phyloP scores from a whole-genome alignment of 1,140 invertebrate species.

The Eriosoma lanigerum region DNA sequence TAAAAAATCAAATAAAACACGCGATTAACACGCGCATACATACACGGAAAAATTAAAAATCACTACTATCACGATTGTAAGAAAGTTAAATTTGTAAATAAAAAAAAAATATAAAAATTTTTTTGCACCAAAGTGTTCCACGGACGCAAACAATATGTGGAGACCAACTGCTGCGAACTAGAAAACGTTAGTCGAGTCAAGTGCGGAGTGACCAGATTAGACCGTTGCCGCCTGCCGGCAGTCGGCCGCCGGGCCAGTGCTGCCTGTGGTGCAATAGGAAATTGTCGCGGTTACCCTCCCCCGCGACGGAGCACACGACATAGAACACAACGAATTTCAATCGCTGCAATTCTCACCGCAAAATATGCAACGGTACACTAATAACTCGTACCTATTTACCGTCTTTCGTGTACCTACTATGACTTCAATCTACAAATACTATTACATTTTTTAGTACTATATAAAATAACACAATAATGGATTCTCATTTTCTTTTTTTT shows the following conservation, averaged over 20 bases:
- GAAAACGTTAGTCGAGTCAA: too few relatives aligned
- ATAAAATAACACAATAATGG: too few relatives aligned
- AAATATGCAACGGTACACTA: constrained; percentile 12
- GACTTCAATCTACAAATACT: too few relatives aligned
- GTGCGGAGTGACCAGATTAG: constrained; percentile 5
- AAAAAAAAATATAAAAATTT: not conserved
- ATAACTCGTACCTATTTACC: too few relatives aligned
- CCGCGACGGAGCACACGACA: too few relatives aligned
- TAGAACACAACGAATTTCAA: not conserved
- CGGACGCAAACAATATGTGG: not conserved
- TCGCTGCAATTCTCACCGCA: not conserved
- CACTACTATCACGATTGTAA: not conserved
- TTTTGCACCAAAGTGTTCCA: not conserved
- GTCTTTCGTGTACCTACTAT: not conserved
- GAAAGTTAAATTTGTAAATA: not conserved
- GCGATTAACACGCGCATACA: not conserved
- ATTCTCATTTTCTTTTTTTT: not conserved
- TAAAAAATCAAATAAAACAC: not conserved
- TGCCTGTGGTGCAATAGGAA: constrained; percentile 1
- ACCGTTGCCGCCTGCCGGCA: constrained; percentile 17
- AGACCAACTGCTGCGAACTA: constrained; percentile 9
- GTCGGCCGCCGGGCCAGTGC: constrained; percentile 39
- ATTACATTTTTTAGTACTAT: too few relatives aligned
- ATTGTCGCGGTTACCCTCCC: not conserved
- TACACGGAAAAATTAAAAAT: too few relatives aligned